These are phyloP conservation scores for Agonopterix alstromeriana DNA, from an alignment of 2,888 invertebrate genomes.

Conservation along the genomic window DNA sequence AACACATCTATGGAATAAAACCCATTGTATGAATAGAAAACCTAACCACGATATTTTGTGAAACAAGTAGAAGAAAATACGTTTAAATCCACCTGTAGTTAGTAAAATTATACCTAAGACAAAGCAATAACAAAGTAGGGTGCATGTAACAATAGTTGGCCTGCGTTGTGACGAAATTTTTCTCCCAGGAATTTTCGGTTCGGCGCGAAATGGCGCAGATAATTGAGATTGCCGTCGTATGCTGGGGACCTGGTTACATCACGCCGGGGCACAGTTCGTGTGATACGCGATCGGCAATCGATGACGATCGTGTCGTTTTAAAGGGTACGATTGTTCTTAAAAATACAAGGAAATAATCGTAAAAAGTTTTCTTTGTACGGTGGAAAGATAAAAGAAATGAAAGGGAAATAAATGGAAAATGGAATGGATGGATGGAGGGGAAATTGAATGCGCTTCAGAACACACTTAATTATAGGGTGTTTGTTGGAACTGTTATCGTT, in stretches of 20 bases:
- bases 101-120: background rate
- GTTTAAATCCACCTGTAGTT: background rate
- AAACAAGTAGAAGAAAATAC: background rate
- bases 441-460: no score
- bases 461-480: no score
- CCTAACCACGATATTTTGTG: background rate
- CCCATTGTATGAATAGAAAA: no score
- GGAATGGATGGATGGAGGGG: no score
- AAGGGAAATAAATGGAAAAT: no score
- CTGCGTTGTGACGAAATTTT: conserved; percentile 10
- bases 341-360: background rate
- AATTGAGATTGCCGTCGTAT: conserved; percentile 20
- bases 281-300: conserved; percentile 17
- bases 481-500: no score
- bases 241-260: conserved; percentile 21
- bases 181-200: conserved; percentile 6
- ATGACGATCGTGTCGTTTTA: background rate
- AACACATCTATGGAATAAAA: no score
- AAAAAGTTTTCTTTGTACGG: no score
- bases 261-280: conserved; percentile 23
- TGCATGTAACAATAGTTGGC: conserved; percentile 9
- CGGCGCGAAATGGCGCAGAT: conserved; percentile 17
- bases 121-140: conserved; percentile 6
- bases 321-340: background rate
- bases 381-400: no score